Conservation (phyloP, 2,113 vertebrate genomes). For the Gracilinanus agilis region DNA sequence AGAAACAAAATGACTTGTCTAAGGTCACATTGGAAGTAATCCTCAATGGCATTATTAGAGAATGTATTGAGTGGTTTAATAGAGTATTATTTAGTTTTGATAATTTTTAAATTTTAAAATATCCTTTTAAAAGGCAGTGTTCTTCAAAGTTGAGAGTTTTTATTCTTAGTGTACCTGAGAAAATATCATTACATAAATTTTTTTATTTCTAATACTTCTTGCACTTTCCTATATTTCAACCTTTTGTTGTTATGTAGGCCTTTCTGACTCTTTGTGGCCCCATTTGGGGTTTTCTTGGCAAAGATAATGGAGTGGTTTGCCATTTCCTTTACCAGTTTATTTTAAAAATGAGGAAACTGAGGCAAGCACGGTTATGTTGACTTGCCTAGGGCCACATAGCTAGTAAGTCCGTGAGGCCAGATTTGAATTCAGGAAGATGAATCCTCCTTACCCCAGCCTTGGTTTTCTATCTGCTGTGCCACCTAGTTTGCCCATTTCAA, state of each 20-base stretch:
- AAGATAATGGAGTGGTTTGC: too few relatives aligned
- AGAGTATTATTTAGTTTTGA: neutral
- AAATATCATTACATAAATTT: neutral
- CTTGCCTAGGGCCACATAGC: too few relatives aligned
- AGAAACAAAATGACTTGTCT: neutral
- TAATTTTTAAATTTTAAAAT: too few relatives aligned
- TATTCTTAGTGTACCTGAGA: neutral
- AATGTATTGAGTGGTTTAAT: neutral
- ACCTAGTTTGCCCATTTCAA: neutral
- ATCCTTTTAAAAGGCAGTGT: neutral
- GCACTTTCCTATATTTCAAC: neutral
- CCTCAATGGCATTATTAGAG: neutral
- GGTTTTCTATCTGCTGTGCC: too few relatives aligned
- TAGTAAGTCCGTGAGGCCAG: too few relatives aligned
- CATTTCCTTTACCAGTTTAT: too few relatives aligned
- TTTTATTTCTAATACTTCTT: neutral
- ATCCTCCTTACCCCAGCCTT: too few relatives aligned
- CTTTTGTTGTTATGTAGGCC: neutral
- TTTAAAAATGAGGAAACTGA: too few relatives aligned
- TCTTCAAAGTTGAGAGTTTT: neutral
- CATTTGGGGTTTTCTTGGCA: too few relatives aligned
- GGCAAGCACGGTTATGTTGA: too few relatives aligned
- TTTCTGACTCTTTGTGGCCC: too few relatives aligned
- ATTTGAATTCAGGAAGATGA: too few relatives aligned
- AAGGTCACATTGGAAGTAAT: neutral